Base-by-base conservation (phyloP, 2,888 invertebrate genomes). In the Muschampia plurimacula region DNA sequence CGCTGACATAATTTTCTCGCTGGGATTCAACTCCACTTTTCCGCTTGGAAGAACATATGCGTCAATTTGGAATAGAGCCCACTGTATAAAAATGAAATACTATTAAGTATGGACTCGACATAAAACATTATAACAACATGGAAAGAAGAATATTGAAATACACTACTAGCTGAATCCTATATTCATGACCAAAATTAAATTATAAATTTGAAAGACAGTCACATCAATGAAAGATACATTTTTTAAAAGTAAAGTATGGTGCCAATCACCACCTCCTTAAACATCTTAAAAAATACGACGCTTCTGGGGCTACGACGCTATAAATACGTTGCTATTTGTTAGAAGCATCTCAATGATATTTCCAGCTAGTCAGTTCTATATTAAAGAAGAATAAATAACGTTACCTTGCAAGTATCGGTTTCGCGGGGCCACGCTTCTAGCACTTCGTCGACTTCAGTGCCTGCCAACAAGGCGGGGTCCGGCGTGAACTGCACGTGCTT, bases 21-120 rank as follows among this genome's bases (percentile, higher is more conserved):
- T 95, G 0, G 97, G 97, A 80, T 96, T 95, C 77, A 96, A 83
- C 32, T 85, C 81, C 3, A 89, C 83, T 76, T 84, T 84, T 74
- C 95, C 95, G 80, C 52, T 90, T 46, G 79, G 88, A 82, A 84
- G 82, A 77, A 85, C 95, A 82, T 88, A 93, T 60, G 95, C 95
- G 84, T 96, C 96, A 67, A 96, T 93, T 87, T 93, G 95, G 84
- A 96, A 96, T 74, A 95, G 95, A 0, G 96, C 96, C 89, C 87
- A 93, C 97, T 95, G 89, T 74, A 89, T 95, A 82, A 79, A 84
- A 85, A 73, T 13, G 15, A 22, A 22, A 22, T 55, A 5, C n/a
- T 2, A 5, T 55, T 55, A 4, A 55, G 39, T 39, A 39, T 22
- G 22, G 22, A 22, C 22, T 22, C 22, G 22, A 22, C 22, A 22